Percentiles rank a stretch among this genome's conserved stretches.
Conservation (phyloP, 1,140 invertebrate genomes). For the Acromyrmex charruanus region DNA sequence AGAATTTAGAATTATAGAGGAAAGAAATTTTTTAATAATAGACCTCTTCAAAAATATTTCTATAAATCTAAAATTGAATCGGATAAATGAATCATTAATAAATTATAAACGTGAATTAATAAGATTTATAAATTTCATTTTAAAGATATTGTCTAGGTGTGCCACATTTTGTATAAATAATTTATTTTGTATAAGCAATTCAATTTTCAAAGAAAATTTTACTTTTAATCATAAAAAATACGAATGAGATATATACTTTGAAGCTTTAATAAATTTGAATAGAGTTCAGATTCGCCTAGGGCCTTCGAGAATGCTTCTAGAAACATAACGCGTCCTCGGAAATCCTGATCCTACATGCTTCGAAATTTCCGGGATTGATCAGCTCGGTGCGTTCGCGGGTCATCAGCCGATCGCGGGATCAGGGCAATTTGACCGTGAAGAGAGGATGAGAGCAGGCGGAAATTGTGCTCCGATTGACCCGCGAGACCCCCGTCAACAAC, state of each 20-base stretch:
- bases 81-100: background rate
- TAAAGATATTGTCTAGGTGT: background rate
- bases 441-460: conserved; percentile 60
- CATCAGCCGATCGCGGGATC: conserved; percentile 45
- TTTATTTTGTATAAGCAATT: background rate
- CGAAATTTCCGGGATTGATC: conserved; percentile 36
- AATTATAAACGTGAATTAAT: background rate
- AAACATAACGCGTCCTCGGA: background rate
- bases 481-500: conserved; percentile 44
- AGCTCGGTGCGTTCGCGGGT: conserved; percentile 21
- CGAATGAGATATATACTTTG: background rate
- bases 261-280: background rate
- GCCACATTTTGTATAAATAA: background rate
- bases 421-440: conserved; percentile 53
- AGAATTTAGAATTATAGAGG: background rate
- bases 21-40: background rate
- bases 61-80: background rate
- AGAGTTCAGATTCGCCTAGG: background rate
- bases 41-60: background rate
- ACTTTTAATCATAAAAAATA: background rate
- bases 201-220: background rate
- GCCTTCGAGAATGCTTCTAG: background rate
- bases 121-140: background rate
- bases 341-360: background rate
- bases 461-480: conserved; percentile 64